phyloP scores from a whole-genome alignment of 2,888 invertebrate species.

The Lepidocyrtinus sp. region DNA sequence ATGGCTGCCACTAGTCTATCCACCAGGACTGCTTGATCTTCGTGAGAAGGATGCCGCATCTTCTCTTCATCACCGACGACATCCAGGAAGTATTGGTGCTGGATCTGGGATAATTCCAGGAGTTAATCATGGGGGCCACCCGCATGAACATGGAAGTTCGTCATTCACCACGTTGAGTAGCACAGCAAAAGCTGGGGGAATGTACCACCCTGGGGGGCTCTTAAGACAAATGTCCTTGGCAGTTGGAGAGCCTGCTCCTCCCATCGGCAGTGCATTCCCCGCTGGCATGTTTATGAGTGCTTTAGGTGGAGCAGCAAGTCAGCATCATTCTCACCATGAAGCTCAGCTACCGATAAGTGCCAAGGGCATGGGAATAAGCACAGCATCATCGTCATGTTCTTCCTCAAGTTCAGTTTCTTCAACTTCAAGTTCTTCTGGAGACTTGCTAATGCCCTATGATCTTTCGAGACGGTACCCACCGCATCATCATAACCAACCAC shows the following conservation, averaged over 20 bases:
- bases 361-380: conserved; percentile 1
- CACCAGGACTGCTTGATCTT: conserved; percentile 74
- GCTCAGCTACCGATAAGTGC: conserved; percentile 34
- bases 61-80: conserved; percentile 72
- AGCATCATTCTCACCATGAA: conserved; percentile 35
- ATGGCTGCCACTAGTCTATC: conserved; percentile 68
- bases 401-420: conserved; percentile 21
- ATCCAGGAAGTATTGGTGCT: too few relatives aligned
- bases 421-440: conserved; percentile 28
- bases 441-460: conserved; percentile 67
- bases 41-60: conserved; percentile 94
- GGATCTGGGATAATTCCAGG: conserved; percentile 7
- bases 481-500: background rate
- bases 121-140: conserved; percentile 71
- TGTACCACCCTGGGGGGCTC: conserved; percentile 60
- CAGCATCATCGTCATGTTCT: conserved; percentile 20
- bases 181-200: conserved; percentile 37
- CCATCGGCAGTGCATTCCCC: conserved; percentile 54
- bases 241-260: conserved; percentile 59
- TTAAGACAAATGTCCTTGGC: conserved; percentile 65
- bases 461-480: conserved; percentile 60
- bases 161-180: conserved; percentile 14
- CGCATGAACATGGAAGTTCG: conserved; percentile 67
- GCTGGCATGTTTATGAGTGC: conserved; percentile 66
- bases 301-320: conserved; percentile 47